A percentile compares a stretch with the other conserved stretches of the same genome.
phyloP scores from a whole-genome alignment of 2,113 vertebrate genomes.

The Anas platyrhynchos region DNA sequence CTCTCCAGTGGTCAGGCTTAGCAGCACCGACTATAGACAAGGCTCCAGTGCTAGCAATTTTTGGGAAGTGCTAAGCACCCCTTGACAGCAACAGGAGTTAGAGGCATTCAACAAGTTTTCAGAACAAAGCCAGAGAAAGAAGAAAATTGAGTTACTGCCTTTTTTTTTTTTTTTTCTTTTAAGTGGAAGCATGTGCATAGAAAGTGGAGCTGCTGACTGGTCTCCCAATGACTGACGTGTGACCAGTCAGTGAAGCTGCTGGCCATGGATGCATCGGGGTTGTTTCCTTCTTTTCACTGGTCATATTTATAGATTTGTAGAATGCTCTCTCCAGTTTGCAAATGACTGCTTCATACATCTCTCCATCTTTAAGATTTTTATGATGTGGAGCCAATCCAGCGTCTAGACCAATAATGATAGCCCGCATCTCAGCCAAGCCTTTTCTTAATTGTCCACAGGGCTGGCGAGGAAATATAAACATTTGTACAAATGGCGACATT shows the following conservation, averaged over 20 bases:
- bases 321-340: neutral
- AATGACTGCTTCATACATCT: constrained; percentile 4
- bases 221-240: neutral
- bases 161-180: neutral
- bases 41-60: constrained; percentile 3
- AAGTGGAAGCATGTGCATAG: neutral
- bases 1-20: neutral
- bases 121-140: neutral
- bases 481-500: neutral
- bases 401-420: constrained; percentile 74
- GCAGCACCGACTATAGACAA: neutral
- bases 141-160: neutral
- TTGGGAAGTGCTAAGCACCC: constrained; percentile 9
- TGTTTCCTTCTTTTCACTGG: neutral
- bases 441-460: constrained; percentile 75
- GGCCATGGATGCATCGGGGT: neutral
- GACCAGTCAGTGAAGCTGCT: neutral
- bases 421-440: constrained; percentile 57
- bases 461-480: constrained; percentile 67
- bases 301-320: neutral
- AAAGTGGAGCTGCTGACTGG: neutral
- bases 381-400: constrained; percentile 58
- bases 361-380: constrained; percentile 51
- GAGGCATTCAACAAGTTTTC: constrained; percentile 7
- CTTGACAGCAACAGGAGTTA: constrained; percentile 19